Base-by-base conservation (phyloP, 2,113 vertebrate genomes). In the Sula dactylatra region DNA sequence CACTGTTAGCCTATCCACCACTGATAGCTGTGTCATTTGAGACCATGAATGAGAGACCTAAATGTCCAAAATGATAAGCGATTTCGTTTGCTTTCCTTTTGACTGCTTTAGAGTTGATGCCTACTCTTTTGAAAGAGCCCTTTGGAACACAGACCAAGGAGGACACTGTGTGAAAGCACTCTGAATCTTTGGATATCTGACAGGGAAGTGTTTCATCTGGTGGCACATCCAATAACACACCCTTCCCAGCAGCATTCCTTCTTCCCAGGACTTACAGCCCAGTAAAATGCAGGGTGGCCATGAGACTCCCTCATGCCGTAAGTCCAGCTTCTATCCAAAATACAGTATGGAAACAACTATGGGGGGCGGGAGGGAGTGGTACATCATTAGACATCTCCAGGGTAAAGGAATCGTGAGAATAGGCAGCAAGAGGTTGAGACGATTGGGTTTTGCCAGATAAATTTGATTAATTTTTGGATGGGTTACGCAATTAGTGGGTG, bases 401-500 rank as follows among this genome's bases (percentile, higher is more conserved):
- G 56, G 61, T 52, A 67, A 92, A 21, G 8, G 4, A 79, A 86
- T 77, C 7, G 2, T 49, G 36, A 89, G 47, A 82, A 85, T 15
- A 82, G 62, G 45, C 78, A 91, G 49, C 13, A 80, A 95, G 74
- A 61, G 2, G 11, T 65, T 76, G 76, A 69, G 47, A 89, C 94
- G 42, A 54, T 29, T 49, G 55, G 0, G 4, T 49, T 93, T 87
- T 81, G 40, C 34, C 85, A 94, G 65, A 89, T 40, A 88, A 87
- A 72, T 79, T 45, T 80, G 32, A 96, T 96, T 94, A 71, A 77
- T 84, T 88, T 96, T 86, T 77, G 58, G 87, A 88, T 5, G 26
- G 13, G 40, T 93, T 93, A 66, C 58, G 62, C 45, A 80, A 91
- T 81, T 78, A 88, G 62, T 12, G 44, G 19, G 20, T 82, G 49